These are phyloP conservation scores for Rhagologus leucostigma DNA, from an alignment of 2,113 vertebrate genomes.

Conservation along the genomic window DNA sequence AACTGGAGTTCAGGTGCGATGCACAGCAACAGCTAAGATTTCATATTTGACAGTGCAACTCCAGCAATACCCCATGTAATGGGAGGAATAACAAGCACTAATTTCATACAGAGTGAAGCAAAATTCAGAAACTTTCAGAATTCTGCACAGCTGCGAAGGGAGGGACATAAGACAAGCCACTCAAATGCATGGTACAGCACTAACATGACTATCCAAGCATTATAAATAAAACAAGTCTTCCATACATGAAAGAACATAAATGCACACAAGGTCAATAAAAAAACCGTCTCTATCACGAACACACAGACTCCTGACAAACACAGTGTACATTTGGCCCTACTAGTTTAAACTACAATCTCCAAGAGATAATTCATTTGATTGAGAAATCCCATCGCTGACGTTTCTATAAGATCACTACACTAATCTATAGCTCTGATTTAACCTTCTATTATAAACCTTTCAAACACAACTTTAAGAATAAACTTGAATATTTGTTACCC, in stretches of 20 bases:
- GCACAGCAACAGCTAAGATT: neutral
- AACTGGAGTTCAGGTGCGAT: neutral
- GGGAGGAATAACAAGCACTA: neutral
- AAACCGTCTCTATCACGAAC: neutral
- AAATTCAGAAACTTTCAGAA: neutral
- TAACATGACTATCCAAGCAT: neutral
- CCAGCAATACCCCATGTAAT: neutral
- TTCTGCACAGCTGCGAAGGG: neutral
- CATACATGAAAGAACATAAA: neutral
- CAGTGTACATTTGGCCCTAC: neutral
- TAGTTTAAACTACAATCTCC: neutral
- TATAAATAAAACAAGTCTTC: neutral
- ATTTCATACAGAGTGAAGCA: neutral
- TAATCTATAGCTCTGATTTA: neutral
- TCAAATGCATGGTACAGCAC: rapidly evolving
- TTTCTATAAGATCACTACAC: neutral
- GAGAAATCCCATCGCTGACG: neutral
- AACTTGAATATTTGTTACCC: neutral
- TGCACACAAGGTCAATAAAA: neutral
- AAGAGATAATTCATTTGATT: neutral
- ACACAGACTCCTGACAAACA: neutral
- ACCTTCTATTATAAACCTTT: neutral
- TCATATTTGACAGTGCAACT: neutral
- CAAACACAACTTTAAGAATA: neutral
- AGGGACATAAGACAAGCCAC: neutral